Conservation (phyloP, 2,113 vertebrate genomes). For the Dipodomys stephensi region DNA sequence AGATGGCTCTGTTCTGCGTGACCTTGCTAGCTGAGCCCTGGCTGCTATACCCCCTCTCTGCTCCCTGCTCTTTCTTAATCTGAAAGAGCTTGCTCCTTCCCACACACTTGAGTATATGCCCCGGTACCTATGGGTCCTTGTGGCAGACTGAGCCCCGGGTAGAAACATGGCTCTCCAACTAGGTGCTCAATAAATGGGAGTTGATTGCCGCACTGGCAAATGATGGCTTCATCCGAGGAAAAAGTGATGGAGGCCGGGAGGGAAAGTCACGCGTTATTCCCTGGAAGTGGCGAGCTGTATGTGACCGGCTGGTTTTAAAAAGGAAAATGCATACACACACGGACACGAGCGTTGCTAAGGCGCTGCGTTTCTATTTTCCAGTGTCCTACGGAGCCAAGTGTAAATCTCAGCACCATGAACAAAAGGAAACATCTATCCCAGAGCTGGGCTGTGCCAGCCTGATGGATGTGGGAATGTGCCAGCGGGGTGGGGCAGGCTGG, state of each 20-base stretch:
- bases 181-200: background rate
- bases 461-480: background rate
- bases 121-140: background rate
- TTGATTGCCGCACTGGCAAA: background rate
- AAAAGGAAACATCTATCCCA: background rate
- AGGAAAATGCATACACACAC: background rate
- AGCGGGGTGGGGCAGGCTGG: accelerated
- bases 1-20: background rate
- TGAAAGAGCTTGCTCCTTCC: background rate
- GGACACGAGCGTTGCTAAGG: background rate
- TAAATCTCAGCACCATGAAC: background rate
- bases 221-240: background rate
- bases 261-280: background rate
- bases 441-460: accelerated
- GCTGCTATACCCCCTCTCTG: accelerated
- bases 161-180: background rate
- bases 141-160: too few relatives aligned
- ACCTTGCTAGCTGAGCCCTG: background rate
- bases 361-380: background rate
- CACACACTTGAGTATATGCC: background rate
- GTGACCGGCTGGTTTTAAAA: background rate
- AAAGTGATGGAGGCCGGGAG: background rate
- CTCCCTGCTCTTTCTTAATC: background rate
- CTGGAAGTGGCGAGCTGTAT: background rate
- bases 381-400: background rate